Conservation (phyloP, 1,140 invertebrate genomes). For the Diorhabda sublineata region DNA sequence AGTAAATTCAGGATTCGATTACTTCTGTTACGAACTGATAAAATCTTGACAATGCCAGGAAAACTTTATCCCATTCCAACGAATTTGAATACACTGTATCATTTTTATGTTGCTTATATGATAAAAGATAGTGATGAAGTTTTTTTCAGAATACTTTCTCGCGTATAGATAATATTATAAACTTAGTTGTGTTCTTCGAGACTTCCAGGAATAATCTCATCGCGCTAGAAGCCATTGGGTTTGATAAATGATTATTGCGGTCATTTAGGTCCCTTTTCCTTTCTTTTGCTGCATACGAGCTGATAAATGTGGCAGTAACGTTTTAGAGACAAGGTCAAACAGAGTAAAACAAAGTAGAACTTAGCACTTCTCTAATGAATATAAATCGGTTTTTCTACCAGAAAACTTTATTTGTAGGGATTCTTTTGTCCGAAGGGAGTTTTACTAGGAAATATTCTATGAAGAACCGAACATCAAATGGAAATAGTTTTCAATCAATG, state of each 20-base stretch:
- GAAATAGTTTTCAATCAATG: no score
- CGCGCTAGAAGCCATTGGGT: constrained; percentile 8
- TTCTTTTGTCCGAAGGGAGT: constrained; percentile 6
- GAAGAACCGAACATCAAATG: no score
- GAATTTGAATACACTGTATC: no score
- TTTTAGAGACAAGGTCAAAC: constrained; percentile 14
- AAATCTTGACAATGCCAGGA: no score
- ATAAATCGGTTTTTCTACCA: constrained; percentile 18
- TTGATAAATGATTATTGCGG: constrained; percentile 19
- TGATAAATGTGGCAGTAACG: constrained; percentile 16
- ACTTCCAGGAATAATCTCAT: constrained; percentile 7
- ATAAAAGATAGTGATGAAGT: no score
- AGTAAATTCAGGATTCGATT: no score
- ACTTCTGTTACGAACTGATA: no score
- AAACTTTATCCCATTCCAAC: no score
- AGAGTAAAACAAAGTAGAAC: constrained; percentile 20
- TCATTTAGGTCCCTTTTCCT: constrained; percentile 14
- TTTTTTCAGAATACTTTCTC: no score
- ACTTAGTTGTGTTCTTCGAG: constrained; percentile 4
- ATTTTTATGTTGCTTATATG: no score
- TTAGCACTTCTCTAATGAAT: constrained; percentile 21
- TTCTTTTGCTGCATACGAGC: constrained; percentile 16
- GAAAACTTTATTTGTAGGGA: constrained; percentile 17
- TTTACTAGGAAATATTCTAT: not conserved
- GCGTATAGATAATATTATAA: no score